Percentiles rank a stretch among this genome's conserved stretches.
Conservation (phyloP, 2,888 invertebrate species). For the Aphidoletes aphidimyza region DNA sequence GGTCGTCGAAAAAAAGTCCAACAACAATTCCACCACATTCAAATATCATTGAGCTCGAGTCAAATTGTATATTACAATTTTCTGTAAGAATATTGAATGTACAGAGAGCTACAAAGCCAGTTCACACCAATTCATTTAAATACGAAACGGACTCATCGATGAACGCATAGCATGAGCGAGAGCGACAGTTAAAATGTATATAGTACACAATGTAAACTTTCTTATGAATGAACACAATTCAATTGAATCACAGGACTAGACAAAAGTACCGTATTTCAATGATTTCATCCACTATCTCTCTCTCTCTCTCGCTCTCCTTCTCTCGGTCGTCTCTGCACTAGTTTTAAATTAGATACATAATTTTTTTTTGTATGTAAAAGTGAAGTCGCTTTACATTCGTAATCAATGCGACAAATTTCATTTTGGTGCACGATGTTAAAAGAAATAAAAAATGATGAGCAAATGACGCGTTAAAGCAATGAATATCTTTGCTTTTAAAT, state of each 20-base stretch:
- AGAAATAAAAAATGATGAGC: neutral
- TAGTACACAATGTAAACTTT: neutral
- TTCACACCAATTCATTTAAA: no score
- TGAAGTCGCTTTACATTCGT: neutral
- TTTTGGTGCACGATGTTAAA: neutral
- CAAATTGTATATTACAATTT: slow-evolving; percentile 25
- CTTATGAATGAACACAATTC: neutral
- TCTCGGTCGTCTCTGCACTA: neutral
- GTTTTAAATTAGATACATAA: neutral
- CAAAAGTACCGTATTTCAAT: no score
- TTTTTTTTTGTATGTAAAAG: no score
- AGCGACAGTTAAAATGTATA: neutral
- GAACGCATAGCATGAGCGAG: neutral
- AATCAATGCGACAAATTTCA: neutral
- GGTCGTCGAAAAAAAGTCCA: neutral
- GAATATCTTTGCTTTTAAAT: neutral
- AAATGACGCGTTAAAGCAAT: no score
- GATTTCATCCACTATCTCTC: no score
- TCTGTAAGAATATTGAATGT: neutral
- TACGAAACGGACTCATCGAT: no score
- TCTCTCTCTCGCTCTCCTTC: no score
- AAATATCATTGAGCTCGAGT: neutral
- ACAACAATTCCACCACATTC: neutral
- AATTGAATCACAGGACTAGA: no score
- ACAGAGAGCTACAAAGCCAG: no score